These are phyloP conservation scores for Barnardius zonarius DNA, from an alignment of 2,113 vertebrate genomes.

Conservation along the genomic window DNA sequence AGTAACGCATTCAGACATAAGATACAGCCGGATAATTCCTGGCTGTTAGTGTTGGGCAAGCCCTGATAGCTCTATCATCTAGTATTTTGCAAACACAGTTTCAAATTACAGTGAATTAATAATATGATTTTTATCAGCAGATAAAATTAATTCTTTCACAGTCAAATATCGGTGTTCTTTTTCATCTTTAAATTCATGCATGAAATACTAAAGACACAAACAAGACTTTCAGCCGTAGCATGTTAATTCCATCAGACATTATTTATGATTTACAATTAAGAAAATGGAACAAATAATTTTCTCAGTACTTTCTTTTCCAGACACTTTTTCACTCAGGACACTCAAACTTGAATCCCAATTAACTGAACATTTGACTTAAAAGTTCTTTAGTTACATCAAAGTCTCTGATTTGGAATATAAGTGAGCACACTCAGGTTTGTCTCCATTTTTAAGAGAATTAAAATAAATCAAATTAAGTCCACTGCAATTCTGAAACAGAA, in stretches of 20 bases:
- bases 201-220: neutral
- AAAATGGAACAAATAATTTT: neutral
- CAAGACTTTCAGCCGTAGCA: slow-evolving; percentile 21
- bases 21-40: neutral
- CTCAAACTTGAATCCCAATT: neutral
- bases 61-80: slow-evolving; percentile 47
- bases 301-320: slow-evolving; percentile 32
- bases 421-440: neutral
- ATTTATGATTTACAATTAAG: slow-evolving; percentile 23
- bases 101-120: slow-evolving; percentile 64
- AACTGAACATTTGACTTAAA: neutral
- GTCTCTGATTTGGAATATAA: neutral
- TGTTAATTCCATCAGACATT: slow-evolving; percentile 35
- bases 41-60: slow-evolving; percentile 46
- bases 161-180: slow-evolving; percentile 22
- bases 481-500: neutral
- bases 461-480: slow-evolving; percentile 13
- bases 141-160: slow-evolving; percentile 63
- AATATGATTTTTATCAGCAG: slow-evolving; percentile 14
- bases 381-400: neutral
- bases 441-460: slow-evolving; percentile 23
- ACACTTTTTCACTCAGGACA: neutral
- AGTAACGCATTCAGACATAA: neutral
- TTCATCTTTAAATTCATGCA: slow-evolving; percentile 41
- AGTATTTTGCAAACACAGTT: neutral